Percentiles rank a stretch among this genome's conserved stretches.
Conservation (phyloP, 2,797 vertebrate species). For the Toxotes lorentzi region DNA sequence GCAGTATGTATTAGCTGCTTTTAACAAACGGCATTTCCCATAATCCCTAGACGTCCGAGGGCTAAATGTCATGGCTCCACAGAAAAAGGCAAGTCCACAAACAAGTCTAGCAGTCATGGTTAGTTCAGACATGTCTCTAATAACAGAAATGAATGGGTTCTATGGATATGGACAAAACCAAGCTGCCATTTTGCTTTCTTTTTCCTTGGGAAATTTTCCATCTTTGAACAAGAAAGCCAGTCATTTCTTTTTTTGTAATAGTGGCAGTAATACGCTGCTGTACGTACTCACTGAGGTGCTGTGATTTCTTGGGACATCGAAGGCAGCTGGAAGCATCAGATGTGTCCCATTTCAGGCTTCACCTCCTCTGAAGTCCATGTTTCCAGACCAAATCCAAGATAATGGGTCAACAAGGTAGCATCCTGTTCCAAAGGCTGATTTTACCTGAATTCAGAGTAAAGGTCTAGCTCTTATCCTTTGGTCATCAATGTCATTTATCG, state of each 20-base stretch:
- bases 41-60: no score
- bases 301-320: slow-evolving; percentile 29
- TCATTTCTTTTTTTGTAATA: neutral
- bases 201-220: neutral
- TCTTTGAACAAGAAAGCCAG: neutral
- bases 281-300: slow-evolving; percentile 23
- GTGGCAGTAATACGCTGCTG: neutral
- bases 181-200: no score
- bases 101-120: no score
- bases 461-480: slow-evolving; percentile 26
- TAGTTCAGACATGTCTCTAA: no score
- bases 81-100: no score
- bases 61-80: no score
- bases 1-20: no score
- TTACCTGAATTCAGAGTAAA: slow-evolving; percentile 25
- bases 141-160: no score
- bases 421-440: neutral
- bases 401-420: neutral
- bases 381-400: neutral
- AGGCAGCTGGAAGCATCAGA: slow-evolving; percentile 51
- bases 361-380: slow-evolving; percentile 8
- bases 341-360: slow-evolving; percentile 28
- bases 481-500: slow-evolving; percentile 8
- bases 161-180: no score
- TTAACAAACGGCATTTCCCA: no score